Evolutionary conservation across 2,888 invertebrate genomes (phyloP), one percentile per base, ranked within the genome.

Genomic region (Lymantria dispar): DNA sequence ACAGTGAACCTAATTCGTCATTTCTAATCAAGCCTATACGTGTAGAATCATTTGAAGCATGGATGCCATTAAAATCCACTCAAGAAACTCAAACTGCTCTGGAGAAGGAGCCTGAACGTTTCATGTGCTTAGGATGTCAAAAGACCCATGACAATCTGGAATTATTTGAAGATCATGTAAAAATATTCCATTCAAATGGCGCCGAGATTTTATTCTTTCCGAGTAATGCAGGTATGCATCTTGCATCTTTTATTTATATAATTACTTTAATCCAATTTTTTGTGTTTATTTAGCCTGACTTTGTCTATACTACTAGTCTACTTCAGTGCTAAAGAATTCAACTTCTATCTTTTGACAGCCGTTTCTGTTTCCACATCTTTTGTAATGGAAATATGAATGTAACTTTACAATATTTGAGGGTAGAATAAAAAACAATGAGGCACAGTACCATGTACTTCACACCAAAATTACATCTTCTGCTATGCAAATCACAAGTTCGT

Each of bases 191-290:
- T 46, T 58, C 65, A 0, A 69, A 78, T 0, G 64, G 58, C 0
- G 59, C 74, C 0, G 78, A 82, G 37, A 78, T 70, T 14, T 64
- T 81, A 63, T 83, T 80, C 60, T 86, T 89, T 14, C 74, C 83
- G 0, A 52, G 8, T 11, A 47, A 45, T 15, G 15, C 29, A 11
- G 67, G 65, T 66, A 50, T 14, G 54, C 48, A 11, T 9, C 10
- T 45, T 33, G 22, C 31, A 15, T 37, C 3, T 37, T 42, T 47
- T 11, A 40, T n/a, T 37, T 7, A 38, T 13, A 38, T 33, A n/a
- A n/a, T n/a, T n/a, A n/a, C n/a, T n/a, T n/a, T n/a, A n/a, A n/a
- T n/a, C n/a, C n/a, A n/a, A n/a, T n/a, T n/a, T n/a, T n/a, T n/a
- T n/a, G n/a, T n/a, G n/a, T n/a, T n/a, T n/a, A n/a, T n/a, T n/a